phyloP scores from a whole-genome alignment of 2,888 invertebrate species.

The Chaitophorus viminalis region DNA sequence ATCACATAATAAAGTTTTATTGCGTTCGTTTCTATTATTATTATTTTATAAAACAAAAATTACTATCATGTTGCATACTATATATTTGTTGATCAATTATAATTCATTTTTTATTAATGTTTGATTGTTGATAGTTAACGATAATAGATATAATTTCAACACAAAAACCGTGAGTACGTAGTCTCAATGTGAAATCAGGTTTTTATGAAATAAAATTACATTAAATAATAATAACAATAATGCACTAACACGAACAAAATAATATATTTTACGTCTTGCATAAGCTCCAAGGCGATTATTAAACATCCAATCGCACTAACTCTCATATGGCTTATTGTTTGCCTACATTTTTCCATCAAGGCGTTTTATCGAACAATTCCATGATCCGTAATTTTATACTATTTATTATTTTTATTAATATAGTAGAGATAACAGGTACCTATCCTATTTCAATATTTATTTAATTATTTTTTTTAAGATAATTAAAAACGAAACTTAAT shows the following conservation, averaged over 20 bases:
- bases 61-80: too few relatives aligned
- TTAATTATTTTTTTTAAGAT: neutral
- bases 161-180: neutral
- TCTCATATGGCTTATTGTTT: conserved; percentile 28
- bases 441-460: too few relatives aligned
- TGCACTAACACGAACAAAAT: neutral
- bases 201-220: neutral
- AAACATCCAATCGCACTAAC: neutral
- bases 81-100: too few relatives aligned
- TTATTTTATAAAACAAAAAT: neutral
- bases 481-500: neutral
- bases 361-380: neutral
- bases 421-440: too few relatives aligned
- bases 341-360: conserved; percentile 1
- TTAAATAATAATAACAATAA: neutral
- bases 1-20: too few relatives aligned
- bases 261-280: neutral
- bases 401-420: neutral
- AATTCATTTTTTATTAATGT: too few relatives aligned
- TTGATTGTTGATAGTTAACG: neutral
- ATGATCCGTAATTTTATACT: neutral
- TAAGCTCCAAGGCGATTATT: neutral
- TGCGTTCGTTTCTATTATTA: too few relatives aligned
- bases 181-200: neutral
- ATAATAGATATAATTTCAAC: neutral